phyloP scores from a whole-genome alignment of 2,888 invertebrate genomes.

The Steinernema hermaphroditum region DNA sequence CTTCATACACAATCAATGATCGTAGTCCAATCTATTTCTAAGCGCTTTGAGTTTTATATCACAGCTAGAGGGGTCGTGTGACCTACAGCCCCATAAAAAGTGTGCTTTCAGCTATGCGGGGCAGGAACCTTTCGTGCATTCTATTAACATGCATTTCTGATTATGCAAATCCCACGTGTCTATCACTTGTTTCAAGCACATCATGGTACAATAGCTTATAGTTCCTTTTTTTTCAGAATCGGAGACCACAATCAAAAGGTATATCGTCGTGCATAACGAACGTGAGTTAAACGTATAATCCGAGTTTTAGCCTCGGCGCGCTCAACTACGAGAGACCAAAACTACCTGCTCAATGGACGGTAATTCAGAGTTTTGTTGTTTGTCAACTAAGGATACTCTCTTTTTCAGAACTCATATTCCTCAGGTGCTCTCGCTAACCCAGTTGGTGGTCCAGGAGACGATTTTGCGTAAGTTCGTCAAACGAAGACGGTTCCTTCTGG shows the following conservation, averaged over 20 bases:
- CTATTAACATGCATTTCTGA: slow-evolving; percentile 1
- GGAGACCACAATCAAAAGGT: slow-evolving; percentile 25
- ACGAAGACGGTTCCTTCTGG: background rate
- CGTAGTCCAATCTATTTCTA: too few species aligned
- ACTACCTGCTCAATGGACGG: slow-evolving; percentile 13
- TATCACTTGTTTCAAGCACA: too few species aligned
- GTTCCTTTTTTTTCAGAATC: slow-evolving; percentile 4
- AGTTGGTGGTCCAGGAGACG: background rate
- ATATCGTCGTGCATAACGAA: background rate
- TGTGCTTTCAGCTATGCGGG: too few species aligned
- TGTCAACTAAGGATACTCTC: background rate
- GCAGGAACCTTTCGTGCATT: slow-evolving; percentile 2
- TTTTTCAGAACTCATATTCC: slow-evolving; percentile 2
- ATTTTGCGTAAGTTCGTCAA: background rate
- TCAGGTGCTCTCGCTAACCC: slow-evolving; percentile 21
- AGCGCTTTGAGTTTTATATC: too few species aligned
- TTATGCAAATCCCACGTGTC: too few species aligned
- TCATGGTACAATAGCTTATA: too few species aligned
- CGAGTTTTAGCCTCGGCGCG: background rate
- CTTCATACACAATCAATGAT: too few species aligned
- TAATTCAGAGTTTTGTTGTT: background rate
- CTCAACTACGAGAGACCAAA: slow-evolving; percentile 11
- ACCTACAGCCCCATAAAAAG: too few species aligned
- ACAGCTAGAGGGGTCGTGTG: too few species aligned
- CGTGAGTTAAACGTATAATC: background rate